These are phyloP conservation scores for Zaprionus nigranus DNA, from an alignment of 1,140 invertebrate genomes.

Conservation along the genomic window DNA sequence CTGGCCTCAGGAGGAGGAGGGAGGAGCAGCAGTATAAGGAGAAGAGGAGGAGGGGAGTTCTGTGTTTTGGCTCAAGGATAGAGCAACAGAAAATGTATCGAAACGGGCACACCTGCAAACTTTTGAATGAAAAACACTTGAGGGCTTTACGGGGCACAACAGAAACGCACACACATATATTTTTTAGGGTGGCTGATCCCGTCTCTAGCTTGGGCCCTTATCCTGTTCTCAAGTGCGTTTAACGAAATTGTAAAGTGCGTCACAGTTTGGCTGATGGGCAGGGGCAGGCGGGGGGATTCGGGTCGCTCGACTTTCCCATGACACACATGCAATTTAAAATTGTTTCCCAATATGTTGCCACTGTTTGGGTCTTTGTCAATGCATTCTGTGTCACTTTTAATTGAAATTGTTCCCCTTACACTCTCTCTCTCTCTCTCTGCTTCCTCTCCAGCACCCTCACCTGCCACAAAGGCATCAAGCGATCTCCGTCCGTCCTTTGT, in stretches of 20 bases:
- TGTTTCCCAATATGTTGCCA: slow-evolving; percentile 62
- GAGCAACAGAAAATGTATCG: slow-evolving; percentile 58
- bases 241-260: slow-evolving; percentile 71
- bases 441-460: slow-evolving; percentile 35
- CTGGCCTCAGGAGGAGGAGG: neutral
- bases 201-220: neutral
- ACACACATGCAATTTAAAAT: slow-evolving; percentile 76
- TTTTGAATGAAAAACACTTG: slow-evolving; percentile 73
- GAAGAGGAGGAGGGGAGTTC: slow-evolving; percentile 21
- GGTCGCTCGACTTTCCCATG: slow-evolving; percentile 69
- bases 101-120: slow-evolving; percentile 74
- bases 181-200: slow-evolving; percentile 62
- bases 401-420: slow-evolving; percentile 53
- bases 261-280: slow-evolving; percentile 45
- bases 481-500: slow-evolving; percentile 52
- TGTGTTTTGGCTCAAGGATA: slow-evolving; percentile 75
- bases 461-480: slow-evolving; percentile 72
- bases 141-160: slow-evolving; percentile 63
- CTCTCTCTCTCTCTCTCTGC: neutral
- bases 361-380: slow-evolving; percentile 58
- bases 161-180: slow-evolving; percentile 11
- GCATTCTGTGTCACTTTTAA: slow-evolving; percentile 78
- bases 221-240: slow-evolving; percentile 57
- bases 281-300: slow-evolving; percentile 5
- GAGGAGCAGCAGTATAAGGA: neutral